Base-by-base conservation (phyloP, 2,113 vertebrate genomes). In the Tonatia bakeri region DNA sequence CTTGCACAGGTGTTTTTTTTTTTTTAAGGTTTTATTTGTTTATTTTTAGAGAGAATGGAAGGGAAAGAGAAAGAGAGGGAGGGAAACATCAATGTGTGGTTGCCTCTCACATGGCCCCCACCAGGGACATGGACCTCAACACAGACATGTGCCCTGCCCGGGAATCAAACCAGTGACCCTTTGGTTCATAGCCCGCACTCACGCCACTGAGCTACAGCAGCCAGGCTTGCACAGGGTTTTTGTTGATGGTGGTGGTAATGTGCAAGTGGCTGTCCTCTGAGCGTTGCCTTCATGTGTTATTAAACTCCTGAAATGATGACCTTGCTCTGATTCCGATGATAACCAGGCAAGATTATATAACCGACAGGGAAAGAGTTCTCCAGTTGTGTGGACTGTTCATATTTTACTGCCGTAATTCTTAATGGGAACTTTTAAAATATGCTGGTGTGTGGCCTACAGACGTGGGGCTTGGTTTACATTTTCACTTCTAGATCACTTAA, bases 401-500 rank as follows among this genome's bases (percentile, higher is more conserved):
- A 73, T 65, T 93, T 95, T 69, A 75, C 15, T 40, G 33, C 81
- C 36, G 2, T 72, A 73, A 76, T 73, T 91, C 73, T 82, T 82
- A 90, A 79, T 54, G 36, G 56, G 38, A 91, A 28, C 3, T 81
- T 91, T 91, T 56, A 90, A 77, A 87, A 87, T 36, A 80, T 0
- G 16, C 24, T 82, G 52, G 22, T 38, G 7, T 87, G 95, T 36
- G 16, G n/a, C 28, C 54, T 75, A 17, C 50, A 83, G 54, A 83
- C 28, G 9, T 15, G 19, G 61, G 73, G 90, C 38, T 90, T 85
- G n/a, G 52, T 54, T 84, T 92, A 8, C 45, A 45, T 81, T 77
- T 93, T 75, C 43, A 94, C 12, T 87, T 87, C 75, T 43, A 15
- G 50, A 64, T 33, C 50, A 38, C n/a, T 96, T 95, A 89, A 90